Evolutionary conservation across 2,113 vertebrate species (phyloP).

Genomic region (Tragulus kanchil): DNA sequence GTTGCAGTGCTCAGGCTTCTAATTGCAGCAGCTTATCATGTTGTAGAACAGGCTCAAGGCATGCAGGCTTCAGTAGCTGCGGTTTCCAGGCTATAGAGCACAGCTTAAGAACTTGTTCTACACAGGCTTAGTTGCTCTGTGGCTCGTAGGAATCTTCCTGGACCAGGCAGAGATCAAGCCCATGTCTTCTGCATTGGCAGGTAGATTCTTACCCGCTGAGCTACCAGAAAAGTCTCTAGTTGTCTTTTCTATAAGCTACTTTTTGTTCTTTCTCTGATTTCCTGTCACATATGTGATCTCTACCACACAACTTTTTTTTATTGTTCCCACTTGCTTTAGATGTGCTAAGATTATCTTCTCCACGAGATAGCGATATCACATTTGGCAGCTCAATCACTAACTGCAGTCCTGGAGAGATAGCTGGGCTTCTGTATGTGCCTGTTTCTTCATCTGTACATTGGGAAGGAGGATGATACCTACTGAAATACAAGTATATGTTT

Average conservation of each 20-base stretch:
- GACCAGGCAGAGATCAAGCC: background rate
- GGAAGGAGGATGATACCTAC: background rate
- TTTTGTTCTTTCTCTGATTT: background rate
- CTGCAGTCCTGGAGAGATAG: background rate
- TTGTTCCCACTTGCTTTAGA: background rate
- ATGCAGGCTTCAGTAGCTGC: too few relatives aligned
- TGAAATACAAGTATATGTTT: background rate
- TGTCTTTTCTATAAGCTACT: background rate
- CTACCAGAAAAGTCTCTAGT: background rate
- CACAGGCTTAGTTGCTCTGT: background rate
- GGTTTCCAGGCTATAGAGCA: too few relatives aligned
- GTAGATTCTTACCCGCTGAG: background rate
- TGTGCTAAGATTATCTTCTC: background rate
- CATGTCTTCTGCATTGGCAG: background rate
- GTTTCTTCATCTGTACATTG: background rate
- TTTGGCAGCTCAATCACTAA: background rate
- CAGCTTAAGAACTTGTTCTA: background rate
- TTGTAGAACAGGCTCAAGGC: too few relatives aligned
- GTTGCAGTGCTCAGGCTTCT: too few relatives aligned
- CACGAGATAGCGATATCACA: background rate
- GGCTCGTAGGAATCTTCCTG: background rate
- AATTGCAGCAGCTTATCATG: too few relatives aligned
- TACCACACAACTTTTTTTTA: background rate
- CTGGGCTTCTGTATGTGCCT: background rate
- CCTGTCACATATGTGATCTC: background rate